Evolutionary conservation across 2,888 invertebrate species (phyloP), one percentile per base, ranked within the genome.

Genomic region (Stenotaenia linearis): DNA sequence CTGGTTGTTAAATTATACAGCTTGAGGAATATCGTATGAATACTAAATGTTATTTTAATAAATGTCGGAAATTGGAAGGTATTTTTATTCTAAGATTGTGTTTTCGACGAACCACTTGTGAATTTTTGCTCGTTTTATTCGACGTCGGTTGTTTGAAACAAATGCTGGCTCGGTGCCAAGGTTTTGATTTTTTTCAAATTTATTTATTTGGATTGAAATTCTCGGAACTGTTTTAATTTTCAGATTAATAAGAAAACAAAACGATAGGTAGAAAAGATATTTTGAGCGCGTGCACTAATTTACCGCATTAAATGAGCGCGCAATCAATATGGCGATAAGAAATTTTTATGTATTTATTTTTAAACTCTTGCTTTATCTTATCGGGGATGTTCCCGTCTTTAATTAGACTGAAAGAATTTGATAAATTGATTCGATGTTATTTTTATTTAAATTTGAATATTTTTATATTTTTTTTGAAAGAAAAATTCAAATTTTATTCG

Each of bases 271-370:
- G 9, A 69, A 69, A 69, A 25, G 69, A 69, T 69, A 69, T 25
- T 69, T 69, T 69, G 25, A 69, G 25, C 25, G 21, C 18, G 6
- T n/a, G 28, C 4, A 25, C 12, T 28, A 69, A 25, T 69, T 69
- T 28, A 12, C 0, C 5, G 12, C 10, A 69, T 69, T n/a, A 50
- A 50, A 50, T n/a, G 50, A 18, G 50, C 50, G 50, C 18, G 15
- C 15, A 28, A 69, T 69, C 69, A 69, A 69, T 25, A 50, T 21
- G 50, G 50, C 50, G 69, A 69, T 69, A 69, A 69, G 69, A 69
- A 25, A 25, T 69, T 23, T n/a, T 69, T 69, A 45, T 28, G 15
- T 69, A 69, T 69, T 69, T 69, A 69, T 69, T 69, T 69, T 69
- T 69, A 28, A 69, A 28, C 28, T 69, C 18, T 12, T 40, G n/a